A percentile compares a stretch with the other conserved stretches of the same genome.
Evolutionary conservation across 2,113 vertebrate genomes (phyloP).

Genomic region (Chunga burmeisteri): DNA sequence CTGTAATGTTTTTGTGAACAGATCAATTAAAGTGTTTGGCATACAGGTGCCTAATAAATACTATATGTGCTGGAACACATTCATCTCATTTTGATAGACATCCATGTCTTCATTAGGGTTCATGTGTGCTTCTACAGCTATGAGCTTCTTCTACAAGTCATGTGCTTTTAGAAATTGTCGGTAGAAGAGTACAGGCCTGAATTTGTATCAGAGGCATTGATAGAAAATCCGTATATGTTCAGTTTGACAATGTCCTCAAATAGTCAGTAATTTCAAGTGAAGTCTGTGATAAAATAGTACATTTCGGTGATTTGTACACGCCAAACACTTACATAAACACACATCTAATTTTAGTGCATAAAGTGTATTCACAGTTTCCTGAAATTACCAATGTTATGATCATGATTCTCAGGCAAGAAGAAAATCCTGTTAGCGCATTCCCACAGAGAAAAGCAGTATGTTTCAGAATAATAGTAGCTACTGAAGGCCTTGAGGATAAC

Average conservation of each 20-base stretch:
- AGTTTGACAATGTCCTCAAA: not conserved
- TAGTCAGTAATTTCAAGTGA: not conserved
- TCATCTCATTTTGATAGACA: not conserved
- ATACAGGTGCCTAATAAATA: not conserved
- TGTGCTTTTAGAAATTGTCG: not conserved
- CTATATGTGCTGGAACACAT: not conserved
- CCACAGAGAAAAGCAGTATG: not conserved
- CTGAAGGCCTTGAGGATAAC: not conserved
- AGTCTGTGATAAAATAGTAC: not conserved
- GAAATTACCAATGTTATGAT: not conserved
- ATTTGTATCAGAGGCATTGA: not conserved
- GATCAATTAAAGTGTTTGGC: not conserved
- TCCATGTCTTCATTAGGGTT: not conserved
- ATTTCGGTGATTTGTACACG: not conserved
- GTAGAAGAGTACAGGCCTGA: not conserved
- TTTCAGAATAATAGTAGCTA: not conserved
- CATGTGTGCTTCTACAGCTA: not conserved
- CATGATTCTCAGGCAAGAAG: not conserved
- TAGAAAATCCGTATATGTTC: not conserved
- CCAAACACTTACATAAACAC: not conserved
- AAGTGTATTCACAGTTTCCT: not conserved
- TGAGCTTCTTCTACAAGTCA: not conserved
- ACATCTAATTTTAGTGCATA: not conserved
- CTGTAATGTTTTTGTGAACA: not conserved
- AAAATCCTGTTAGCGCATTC: not conserved